These are phyloP conservation scores for Baryphthengus martii DNA, from an alignment of 2,113 vertebrate genomes.

Conservation along the genomic window DNA sequence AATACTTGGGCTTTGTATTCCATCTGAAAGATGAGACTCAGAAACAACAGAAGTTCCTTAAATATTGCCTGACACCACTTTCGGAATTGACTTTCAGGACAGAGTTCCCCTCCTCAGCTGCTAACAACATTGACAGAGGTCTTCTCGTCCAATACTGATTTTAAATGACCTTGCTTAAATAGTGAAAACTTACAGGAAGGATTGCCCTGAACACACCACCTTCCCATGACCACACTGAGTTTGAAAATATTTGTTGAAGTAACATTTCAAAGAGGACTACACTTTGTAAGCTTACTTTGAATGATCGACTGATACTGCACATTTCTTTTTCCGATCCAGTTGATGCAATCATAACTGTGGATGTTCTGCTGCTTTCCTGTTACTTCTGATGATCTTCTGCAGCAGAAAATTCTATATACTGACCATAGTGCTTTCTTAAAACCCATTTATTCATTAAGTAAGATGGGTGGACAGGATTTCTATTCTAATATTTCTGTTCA, in stretches of 20 bases:
- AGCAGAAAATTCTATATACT: not conserved
- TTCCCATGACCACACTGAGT: too few relatives aligned
- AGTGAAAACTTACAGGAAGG: not conserved
- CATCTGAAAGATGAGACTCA: not conserved
- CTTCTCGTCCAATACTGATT: not conserved
- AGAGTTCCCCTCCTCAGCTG: not conserved
- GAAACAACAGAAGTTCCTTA: not conserved
- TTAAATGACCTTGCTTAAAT: not conserved
- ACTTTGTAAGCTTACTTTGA: not conserved
- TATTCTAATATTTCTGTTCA: not conserved
- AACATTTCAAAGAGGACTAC: not conserved
- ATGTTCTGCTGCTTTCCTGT: not conserved
- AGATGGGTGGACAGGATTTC: not conserved
- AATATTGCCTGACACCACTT: not conserved
- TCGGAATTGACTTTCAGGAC: not conserved
- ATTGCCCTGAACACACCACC: not conserved
- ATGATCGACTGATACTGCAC: not conserved
- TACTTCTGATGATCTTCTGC: not conserved
- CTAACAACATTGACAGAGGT: not conserved
- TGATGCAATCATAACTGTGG: not conserved
- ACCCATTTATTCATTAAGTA: not conserved
- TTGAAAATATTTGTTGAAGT: not conserved
- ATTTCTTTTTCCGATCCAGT: not conserved
- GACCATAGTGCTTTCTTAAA: not conserved
- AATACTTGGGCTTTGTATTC: not conserved